Conservation (phyloP, 2,888 invertebrate species). For the Pristionchus japonicus region DNA sequence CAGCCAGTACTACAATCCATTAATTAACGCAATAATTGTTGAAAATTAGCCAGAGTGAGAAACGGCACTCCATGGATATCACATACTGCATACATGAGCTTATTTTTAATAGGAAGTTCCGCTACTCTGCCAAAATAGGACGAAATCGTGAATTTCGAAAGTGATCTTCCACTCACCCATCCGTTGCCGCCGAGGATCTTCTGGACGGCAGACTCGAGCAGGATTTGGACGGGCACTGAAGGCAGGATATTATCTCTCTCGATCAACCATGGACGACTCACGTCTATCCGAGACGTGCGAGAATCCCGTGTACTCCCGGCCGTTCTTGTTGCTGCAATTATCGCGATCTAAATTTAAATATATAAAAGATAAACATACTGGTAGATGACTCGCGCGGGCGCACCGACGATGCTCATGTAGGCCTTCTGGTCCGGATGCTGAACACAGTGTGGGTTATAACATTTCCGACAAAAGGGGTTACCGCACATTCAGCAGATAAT, state of each 20-base stretch:
- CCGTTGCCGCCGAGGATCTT: not conserved
- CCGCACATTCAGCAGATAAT: no score
- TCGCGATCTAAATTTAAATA: no score
- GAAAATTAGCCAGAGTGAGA: no score
- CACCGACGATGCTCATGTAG: not conserved
- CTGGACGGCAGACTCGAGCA: not conserved
- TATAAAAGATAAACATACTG: not conserved
- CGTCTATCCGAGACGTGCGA: not conserved
- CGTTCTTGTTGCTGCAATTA: not conserved
- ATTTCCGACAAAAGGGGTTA: no score
- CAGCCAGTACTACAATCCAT: conserved; percentile 4
- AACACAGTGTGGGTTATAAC: no score
- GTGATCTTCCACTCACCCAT: conserved; percentile 13
- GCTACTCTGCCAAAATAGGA: no score
- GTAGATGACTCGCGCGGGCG: not conserved
- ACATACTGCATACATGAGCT: no score
- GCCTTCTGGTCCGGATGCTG: not conserved
- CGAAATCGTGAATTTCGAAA: no score
- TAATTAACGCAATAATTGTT: not conserved
- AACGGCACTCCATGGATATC: no score
- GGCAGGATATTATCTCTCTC: not conserved
- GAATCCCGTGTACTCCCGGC: not conserved
- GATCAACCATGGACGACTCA: not conserved
- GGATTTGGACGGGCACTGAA: not conserved
- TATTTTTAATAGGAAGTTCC: no score